Percentiles rank a stretch among this genome's conserved stretches.
Conservation (phyloP, 2,113 vertebrate genomes). For the Bolborhynchus lineola region DNA sequence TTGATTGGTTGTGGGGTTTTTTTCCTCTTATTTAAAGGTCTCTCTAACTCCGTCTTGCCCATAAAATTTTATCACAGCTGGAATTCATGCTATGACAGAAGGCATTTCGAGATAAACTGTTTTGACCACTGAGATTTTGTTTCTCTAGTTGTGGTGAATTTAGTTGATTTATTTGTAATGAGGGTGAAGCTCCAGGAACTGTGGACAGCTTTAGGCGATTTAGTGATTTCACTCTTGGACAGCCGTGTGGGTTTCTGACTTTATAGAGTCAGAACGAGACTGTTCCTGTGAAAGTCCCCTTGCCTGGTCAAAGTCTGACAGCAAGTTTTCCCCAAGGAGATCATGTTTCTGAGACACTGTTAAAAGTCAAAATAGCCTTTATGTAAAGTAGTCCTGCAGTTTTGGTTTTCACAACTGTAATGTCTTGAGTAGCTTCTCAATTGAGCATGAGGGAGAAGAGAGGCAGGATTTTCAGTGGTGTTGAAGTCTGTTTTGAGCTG, state of each 20-base stretch:
- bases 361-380: background rate
- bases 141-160: background rate
- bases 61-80: background rate
- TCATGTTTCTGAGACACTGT: background rate
- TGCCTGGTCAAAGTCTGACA: background rate
- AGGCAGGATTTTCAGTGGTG: background rate
- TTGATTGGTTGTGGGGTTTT: background rate
- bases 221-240: background rate
- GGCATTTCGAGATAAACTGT: background rate
- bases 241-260: background rate
- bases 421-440: background rate
- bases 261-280: background rate
- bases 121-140: background rate
- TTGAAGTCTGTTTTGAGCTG: background rate
- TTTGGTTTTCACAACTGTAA: background rate
- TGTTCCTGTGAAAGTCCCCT: background rate
- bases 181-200: background rate
- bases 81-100: background rate
- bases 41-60: background rate
- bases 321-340: background rate
- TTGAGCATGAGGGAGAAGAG: background rate
- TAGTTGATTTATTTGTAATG: background rate
- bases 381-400: background rate
- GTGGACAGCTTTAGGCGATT: background rate
- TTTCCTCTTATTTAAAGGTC: background rate